phyloP scores from a whole-genome alignment of 2,888 invertebrate genomes.

The Priapulus caudatus region DNA sequence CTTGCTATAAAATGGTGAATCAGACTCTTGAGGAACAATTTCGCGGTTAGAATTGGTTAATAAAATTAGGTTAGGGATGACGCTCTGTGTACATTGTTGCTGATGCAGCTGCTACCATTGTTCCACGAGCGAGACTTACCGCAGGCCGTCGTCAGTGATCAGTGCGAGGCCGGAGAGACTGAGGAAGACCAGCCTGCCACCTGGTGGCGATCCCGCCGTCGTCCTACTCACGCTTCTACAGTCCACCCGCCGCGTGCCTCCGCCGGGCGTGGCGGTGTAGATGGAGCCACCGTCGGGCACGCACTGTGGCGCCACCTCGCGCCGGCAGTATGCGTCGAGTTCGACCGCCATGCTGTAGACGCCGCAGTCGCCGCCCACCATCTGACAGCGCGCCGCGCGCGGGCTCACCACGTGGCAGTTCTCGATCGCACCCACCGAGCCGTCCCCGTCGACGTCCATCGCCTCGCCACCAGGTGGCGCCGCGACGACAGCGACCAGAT shows the following conservation, averaged over 20 bases:
- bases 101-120: slow-evolving; percentile 26
- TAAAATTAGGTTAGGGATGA: no score
- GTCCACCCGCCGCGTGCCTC: no score
- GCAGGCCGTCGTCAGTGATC: slow-evolving; percentile 11
- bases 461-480: no score
- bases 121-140: slow-evolving; percentile 23
- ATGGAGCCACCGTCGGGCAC: not conserved
- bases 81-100: no score
- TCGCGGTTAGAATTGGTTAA: no score
- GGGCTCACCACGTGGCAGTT: not conserved
- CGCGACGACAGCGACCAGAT: no score
- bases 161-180: not conserved
- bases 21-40: no score
- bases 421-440: slow-evolving; percentile 1
- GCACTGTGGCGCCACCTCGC: no score
- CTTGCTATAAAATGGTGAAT: no score
- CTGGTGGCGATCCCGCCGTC: no score
- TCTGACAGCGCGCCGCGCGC: not conserved
- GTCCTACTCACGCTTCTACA: no score
- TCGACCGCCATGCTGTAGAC: not conserved
- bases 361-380: not conserved
- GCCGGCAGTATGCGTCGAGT: not conserved
- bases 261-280: no score
- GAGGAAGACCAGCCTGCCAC: not conserved
- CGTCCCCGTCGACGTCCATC: not conserved